phyloP scores from a whole-genome alignment of 2,113 vertebrate genomes.

The Amia ocellicauda region DNA sequence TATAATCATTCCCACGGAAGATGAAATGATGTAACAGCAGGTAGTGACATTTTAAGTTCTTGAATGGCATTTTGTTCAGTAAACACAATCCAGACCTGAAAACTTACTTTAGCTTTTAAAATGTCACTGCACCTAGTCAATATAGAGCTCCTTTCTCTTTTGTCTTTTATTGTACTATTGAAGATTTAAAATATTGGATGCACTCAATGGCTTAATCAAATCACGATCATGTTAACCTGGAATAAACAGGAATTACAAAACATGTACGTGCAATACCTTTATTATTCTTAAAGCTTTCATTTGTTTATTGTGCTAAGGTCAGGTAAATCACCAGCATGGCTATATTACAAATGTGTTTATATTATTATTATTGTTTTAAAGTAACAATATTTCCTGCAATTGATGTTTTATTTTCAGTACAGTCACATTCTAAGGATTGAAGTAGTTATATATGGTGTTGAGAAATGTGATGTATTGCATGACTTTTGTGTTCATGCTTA shows the following conservation, averaged over 20 bases:
- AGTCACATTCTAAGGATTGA: too few species aligned
- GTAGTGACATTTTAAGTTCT: conserved; percentile 19
- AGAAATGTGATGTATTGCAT: too few species aligned
- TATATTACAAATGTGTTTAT: too few species aligned
- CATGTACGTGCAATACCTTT: background rate
- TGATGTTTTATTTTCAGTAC: too few species aligned
- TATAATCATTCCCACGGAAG: conserved; percentile 8
- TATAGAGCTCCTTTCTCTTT: conserved; percentile 4
- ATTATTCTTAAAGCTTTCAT: background rate
- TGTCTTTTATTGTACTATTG: conserved; percentile 1
- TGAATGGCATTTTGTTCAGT: conserved; percentile 19
- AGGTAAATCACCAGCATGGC: too few species aligned
- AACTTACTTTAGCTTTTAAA: conserved; percentile 9
- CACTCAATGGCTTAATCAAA: background rate
- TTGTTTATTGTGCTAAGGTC: too few species aligned
- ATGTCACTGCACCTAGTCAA: conserved; percentile 17
- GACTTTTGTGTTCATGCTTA: too few species aligned
- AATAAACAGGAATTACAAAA: background rate
- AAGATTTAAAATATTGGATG: background rate
- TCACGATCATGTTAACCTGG: background rate
- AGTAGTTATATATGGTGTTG: too few species aligned
- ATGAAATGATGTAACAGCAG: conserved; percentile 16
- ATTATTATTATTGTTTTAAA: too few species aligned
- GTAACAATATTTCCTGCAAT: too few species aligned
- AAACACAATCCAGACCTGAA: conserved; percentile 19